Evolutionary conservation across 2,113 vertebrate species (phyloP).

Genomic region (Datnioides undecimradiatus): DNA sequence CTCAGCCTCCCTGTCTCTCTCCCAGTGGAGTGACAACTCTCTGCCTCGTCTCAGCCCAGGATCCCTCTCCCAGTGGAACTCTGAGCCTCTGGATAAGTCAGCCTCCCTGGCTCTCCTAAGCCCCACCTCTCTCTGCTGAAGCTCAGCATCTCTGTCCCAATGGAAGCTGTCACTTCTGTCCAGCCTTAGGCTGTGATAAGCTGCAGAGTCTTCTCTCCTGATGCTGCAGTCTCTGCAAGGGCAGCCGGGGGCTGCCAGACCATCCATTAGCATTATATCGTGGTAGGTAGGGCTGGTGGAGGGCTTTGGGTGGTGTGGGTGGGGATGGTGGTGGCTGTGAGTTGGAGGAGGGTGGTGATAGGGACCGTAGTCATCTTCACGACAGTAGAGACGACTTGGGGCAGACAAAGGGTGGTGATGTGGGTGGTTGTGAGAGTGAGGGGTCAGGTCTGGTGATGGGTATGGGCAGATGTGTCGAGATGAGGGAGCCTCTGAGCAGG

Average conservation of each 20-base stretch:
- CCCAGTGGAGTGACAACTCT: constrained; percentile 85
- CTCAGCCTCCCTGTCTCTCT: constrained; percentile 83
- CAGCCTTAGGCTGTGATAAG: constrained; percentile 83
- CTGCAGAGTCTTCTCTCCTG: constrained; percentile 80
- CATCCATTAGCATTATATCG: constrained; percentile 87
- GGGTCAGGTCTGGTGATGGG: constrained; percentile 72
- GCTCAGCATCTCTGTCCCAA: constrained; percentile 81
- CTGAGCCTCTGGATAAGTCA: constrained; percentile 70
- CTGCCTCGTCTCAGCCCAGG: constrained; percentile 74
- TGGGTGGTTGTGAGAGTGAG: constrained; percentile 73
- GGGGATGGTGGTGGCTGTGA: constrained; percentile 73
- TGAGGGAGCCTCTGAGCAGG: constrained; percentile 82
- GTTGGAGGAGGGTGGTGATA: constrained; percentile 72
- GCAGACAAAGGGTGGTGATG: constrained; percentile 75
- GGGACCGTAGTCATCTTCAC: constrained; percentile 75
- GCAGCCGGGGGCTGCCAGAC: constrained; percentile 81
- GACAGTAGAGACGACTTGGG: constrained; percentile 74
- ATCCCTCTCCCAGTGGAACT: constrained; percentile 81
- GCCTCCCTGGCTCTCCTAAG: constrained; percentile 75
- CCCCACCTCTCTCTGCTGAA: constrained; percentile 81
- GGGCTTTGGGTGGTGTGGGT: constrained; percentile 75
- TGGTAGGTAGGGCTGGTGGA: constrained; percentile 82
- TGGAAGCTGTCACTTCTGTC: constrained; percentile 82
- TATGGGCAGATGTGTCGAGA: constrained; percentile 84
- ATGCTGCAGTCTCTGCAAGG: constrained; percentile 86